These are phyloP conservation scores for Andrena minutula DNA, from an alignment of 2,888 invertebrate species.

Conservation along the genomic window DNA sequence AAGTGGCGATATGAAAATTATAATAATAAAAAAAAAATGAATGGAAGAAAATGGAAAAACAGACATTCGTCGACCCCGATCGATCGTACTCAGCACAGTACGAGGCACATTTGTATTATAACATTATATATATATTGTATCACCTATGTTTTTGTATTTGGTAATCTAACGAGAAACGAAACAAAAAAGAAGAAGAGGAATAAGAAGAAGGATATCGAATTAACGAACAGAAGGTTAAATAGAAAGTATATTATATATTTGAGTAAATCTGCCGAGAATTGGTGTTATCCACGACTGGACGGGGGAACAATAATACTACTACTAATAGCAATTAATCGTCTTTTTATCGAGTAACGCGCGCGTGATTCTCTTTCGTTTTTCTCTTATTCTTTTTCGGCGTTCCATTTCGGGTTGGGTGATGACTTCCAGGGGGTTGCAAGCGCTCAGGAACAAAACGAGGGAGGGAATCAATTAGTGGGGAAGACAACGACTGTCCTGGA, in stretches of 20 bases:
- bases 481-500: slow-evolving; percentile 73
- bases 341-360: slow-evolving; percentile 14
- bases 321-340: slow-evolving; percentile 13
- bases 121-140: slow-evolving; percentile 81
- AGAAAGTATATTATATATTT: slow-evolving; percentile 84
- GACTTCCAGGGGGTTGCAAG: neutral
- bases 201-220: slow-evolving; percentile 79
- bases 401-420: neutral
- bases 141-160: slow-evolving; percentile 84
- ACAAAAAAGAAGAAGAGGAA: slow-evolving; percentile 28
- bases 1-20: slow-evolving; percentile 76
- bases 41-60: neutral
- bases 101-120: slow-evolving; percentile 82
- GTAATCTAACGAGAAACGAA: slow-evolving; percentile 77
- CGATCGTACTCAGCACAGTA: slow-evolving; percentile 72
- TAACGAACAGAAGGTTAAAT: slow-evolving; percentile 81
- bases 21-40: slow-evolving; percentile 34
- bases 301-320: slow-evolving; percentile 12
- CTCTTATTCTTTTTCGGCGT: neutral
- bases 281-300: slow-evolving; percentile 77
- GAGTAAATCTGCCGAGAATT: slow-evolving; percentile 82
- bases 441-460: slow-evolving; percentile 37
- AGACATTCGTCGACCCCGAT: slow-evolving; percentile 31
- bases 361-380: slow-evolving; percentile 11
- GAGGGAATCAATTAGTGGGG: slow-evolving; percentile 55